Evolutionary conservation across 2,113 vertebrate species (phyloP).

Genomic region (Lathamus discolor): DNA sequence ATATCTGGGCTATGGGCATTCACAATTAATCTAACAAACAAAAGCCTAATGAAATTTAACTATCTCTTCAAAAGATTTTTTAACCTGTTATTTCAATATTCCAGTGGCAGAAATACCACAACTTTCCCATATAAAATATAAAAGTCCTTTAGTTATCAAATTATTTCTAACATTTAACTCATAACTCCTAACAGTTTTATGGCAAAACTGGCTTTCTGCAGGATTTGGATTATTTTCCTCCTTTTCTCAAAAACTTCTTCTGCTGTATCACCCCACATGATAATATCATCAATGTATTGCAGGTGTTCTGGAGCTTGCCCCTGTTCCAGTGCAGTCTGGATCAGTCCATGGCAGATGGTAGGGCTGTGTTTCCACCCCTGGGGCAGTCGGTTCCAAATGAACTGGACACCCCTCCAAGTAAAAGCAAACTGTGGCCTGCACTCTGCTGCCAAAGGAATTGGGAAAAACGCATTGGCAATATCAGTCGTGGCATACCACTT

Average conservation of each 20-base stretch:
- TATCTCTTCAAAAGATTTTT: background rate
- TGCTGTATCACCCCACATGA: too few relatives aligned
- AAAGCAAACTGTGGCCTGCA: background rate
- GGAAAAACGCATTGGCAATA: background rate
- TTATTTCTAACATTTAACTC: background rate
- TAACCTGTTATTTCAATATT: background rate
- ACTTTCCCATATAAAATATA: background rate
- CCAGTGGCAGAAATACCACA: background rate
- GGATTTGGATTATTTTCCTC: background rate
- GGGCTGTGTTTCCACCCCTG: background rate
- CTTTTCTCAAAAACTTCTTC: background rate
- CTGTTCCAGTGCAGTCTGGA: background rate
- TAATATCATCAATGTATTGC: too few relatives aligned
- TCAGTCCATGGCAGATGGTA: background rate
- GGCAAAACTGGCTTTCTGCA: background rate
- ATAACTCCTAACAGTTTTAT: background rate
- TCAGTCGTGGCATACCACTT: background rate
- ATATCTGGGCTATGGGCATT: background rate
- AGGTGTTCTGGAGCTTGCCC: too few relatives aligned
- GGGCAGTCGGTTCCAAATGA: background rate
- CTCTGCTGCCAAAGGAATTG: background rate
- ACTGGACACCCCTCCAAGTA: background rate
- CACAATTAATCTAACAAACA: background rate
- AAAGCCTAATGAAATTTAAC: background rate
- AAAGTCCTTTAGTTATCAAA: background rate